Percentiles rank a stretch among this genome's conserved stretches.
These are phyloP conservation scores for Megaceryle maxima DNA, from an alignment of 2,113 vertebrate genomes.

Conservation along the genomic window DNA sequence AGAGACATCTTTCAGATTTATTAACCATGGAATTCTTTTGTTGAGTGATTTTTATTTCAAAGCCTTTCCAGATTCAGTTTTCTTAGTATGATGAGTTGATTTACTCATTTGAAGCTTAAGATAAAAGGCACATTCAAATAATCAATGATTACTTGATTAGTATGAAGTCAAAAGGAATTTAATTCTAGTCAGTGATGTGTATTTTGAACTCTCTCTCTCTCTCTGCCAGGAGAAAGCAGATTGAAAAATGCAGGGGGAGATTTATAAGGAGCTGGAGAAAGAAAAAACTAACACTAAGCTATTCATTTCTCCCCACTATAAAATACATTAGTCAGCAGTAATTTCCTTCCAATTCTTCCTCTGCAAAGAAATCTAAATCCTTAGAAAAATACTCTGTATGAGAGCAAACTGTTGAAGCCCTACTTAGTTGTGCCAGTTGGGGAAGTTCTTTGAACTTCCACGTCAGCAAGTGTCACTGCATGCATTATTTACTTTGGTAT, in stretches of 20 bases:
- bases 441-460: not conserved
- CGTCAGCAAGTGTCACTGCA: not conserved
- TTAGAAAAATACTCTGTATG: not conserved
- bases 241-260: not conserved
- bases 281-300: not conserved
- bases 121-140: not conserved
- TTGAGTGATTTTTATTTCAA: not conserved
- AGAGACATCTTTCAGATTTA: not conserved
- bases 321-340: not conserved
- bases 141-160: not conserved
- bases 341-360: not conserved
- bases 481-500: not conserved
- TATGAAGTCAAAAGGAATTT: not conserved
- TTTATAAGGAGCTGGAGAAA: not conserved
- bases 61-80: not conserved
- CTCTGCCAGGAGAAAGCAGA: not conserved
- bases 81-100: not conserved
- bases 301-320: not conserved
- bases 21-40: not conserved
- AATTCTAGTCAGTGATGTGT: not conserved
- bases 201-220: not conserved
- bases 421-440: not conserved
- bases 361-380: not conserved
- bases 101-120: not conserved
- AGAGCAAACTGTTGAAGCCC: not conserved